Evolutionary conservation across 2,888 invertebrate species (phyloP), one percentile per base, ranked within the genome.

Genomic region (Bedellia somnulentella): DNA sequence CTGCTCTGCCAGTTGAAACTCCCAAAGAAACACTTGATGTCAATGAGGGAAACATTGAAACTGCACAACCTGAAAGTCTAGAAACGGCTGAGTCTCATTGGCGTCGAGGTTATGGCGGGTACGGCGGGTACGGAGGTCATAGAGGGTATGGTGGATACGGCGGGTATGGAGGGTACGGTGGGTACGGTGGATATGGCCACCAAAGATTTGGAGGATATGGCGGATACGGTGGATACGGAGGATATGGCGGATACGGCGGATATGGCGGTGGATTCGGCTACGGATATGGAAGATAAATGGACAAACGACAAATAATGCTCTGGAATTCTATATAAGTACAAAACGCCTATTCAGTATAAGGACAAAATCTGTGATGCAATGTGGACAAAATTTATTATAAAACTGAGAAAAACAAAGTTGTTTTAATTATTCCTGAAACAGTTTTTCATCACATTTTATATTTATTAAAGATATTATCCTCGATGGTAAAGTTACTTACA

Each of bases 1-100:
- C 49, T 1, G 40, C 33, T 12, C 3, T 25, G 13, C 31, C 46
- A 22, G 55, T 43, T 42, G 9, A 31, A 13, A n/a, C 16, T 42
- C 30, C 21, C 22, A 28, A 33, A 33, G 18, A 5, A 9, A 18
- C 5, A 9, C 18, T 9, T 6, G 18, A 6, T 6, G 18, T 9
- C 18, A 18, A 18, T 9, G 18, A 18, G 18, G 18, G 5, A 18
- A 9, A 5, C 18, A 9, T 6, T 18, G 18, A 18, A n/a, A n/a
- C n/a, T n/a, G n/a, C n/a, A n/a, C n/a, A n/a, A n/a, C n/a, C n/a
- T n/a, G n/a, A n/a, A n/a, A n/a, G n/a, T 9, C 9, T 18, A 18
- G 18, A 9, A 18, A 18, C 18, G 5, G 18, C 18, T 9, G 18
- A 18, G 9, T 18, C 18, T 6, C 5, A 5, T 9, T 18, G 18